Evolutionary conservation across 2,113 vertebrate species (phyloP).

Genomic region (Calcarius ornatus): DNA sequence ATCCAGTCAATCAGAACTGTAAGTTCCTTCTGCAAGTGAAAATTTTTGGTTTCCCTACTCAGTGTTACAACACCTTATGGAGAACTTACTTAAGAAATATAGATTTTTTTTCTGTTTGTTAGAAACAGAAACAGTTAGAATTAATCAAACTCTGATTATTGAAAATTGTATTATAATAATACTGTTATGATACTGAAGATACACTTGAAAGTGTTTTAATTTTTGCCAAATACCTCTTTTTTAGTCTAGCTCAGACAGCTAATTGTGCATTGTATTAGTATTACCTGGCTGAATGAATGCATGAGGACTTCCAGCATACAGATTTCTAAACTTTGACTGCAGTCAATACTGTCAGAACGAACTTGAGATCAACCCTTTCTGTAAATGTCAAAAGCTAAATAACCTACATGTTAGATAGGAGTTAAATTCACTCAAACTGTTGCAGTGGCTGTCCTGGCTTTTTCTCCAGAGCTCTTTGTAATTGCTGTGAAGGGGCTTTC

Average conservation of each 20-base stretch:
- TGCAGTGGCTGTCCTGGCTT: not conserved
- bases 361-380: not conserved
- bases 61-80: not conserved
- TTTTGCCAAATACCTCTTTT: not conserved
- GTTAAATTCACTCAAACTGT: not conserved
- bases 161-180: not conserved
- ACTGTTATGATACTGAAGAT: not conserved
- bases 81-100: not conserved
- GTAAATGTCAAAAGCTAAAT: slow-evolving; percentile 3
- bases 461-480: not conserved
- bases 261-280: not conserved
- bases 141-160: not conserved
- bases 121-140: too few relatives aligned
- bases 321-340: not conserved
- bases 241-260: not conserved
- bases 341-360: not conserved
- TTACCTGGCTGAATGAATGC: not conserved
- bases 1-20: not conserved
- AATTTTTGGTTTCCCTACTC: not conserved
- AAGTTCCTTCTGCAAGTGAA: not conserved
- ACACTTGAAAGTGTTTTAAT: not conserved
- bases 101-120: not conserved
- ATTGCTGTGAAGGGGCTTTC: not conserved
- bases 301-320: not conserved
- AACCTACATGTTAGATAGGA: not conserved